Evolutionary conservation across 2,888 invertebrate genomes (phyloP), one percentile per base, ranked within the genome.

Genomic region (Iselma pallidipennis): DNA sequence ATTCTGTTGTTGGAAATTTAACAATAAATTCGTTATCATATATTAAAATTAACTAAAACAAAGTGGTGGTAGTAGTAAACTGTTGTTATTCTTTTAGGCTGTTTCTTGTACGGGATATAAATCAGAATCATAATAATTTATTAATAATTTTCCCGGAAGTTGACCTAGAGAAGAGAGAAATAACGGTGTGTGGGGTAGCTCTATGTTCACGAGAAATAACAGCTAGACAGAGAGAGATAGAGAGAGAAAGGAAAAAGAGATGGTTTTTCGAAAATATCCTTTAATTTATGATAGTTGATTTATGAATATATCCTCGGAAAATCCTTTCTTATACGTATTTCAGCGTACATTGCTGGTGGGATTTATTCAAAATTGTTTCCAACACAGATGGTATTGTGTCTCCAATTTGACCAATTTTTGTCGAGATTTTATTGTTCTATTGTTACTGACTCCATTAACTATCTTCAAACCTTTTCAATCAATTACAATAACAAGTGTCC

Each of bases 51-150:
- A 64, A 57, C 25, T 48, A 52, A 37, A 53, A 61, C 61, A 61
- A 64, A 53, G 48, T 58, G 59, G 23, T 50, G 21, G n/a, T n/a
- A n/a, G n/a, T n/a, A n/a, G n/a, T n/a, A n/a, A n/a, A n/a, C 29
- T 51, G 49, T 51, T 63, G 57, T 65, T 65, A 60, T 59, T 61
- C 59, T 66, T 55, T 49, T 49, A 50, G 50, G 28, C 55, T 55
- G 42, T 55, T 59, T 45, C 12, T 26, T 58, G 6, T 25, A 10
- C 28, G 16, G 25, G 28, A 42, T 25, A 61, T 55, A 55, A 60
- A 50, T 50, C 42, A 51, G 31, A 31, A n/a, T 51, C 37, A 50
- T 59, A 55, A 59, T 59, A 55, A 55, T 37, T 28, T 55, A 49
- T 59, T 59, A 49, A 55, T 55, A 55, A 59, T 50, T 54, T 59